These are phyloP conservation scores for Trematocara nigrifrons DNA, from an alignment of 2,113 vertebrate genomes.

Conservation along the genomic window DNA sequence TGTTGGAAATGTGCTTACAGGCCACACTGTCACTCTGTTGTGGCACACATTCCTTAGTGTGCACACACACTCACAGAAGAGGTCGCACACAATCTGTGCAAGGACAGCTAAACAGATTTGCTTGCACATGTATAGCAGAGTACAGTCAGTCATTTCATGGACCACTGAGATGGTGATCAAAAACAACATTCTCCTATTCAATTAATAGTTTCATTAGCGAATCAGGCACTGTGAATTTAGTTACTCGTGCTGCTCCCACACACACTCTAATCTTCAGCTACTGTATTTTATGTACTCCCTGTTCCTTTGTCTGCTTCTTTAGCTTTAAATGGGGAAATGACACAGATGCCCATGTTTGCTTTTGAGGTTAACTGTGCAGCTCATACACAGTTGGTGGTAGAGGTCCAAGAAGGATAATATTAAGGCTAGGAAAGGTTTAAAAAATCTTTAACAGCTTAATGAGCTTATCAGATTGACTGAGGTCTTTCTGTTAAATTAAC, in stretches of 20 bases:
- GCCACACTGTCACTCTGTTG: slow-evolving; percentile 63
- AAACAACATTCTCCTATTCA: slow-evolving; percentile 58
- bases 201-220: slow-evolving; percentile 65
- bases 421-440: neutral
- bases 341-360: neutral
- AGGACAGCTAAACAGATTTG: slow-evolving; percentile 3
- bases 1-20: slow-evolving; percentile 76
- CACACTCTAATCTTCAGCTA: neutral
- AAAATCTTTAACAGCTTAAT: neutral
- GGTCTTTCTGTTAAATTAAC: neutral
- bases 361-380: neutral
- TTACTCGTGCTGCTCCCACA: neutral
- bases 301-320: neutral
- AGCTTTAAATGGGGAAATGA: neutral
- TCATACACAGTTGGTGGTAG: neutral
- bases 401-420: neutral
- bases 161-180: slow-evolving; percentile 56
- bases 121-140: neutral
- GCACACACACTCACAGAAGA: neutral
- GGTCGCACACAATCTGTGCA: neutral
- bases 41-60: slow-evolving; percentile 26
- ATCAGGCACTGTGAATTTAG: slow-evolving; percentile 35
- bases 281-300: neutral
- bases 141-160: slow-evolving; percentile 66
- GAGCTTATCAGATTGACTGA: neutral